Conservation (phyloP, 2,888 invertebrate genomes). For the Tridacna crocea region DNA sequence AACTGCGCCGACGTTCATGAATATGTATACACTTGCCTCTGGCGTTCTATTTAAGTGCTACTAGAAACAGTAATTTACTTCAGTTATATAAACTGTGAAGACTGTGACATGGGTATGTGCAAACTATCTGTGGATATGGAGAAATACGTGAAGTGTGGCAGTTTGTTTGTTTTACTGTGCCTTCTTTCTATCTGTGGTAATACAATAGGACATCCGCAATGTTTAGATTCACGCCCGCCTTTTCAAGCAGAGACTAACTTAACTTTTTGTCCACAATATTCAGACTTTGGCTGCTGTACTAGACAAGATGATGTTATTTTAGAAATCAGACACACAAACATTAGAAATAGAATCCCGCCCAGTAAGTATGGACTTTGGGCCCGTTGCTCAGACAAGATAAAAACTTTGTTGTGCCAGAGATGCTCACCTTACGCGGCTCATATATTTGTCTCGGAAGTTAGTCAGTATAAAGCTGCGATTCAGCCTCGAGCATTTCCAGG, state of each 20-base stretch:
- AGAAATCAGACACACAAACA: constrained; percentile 48
- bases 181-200: constrained; percentile 15
- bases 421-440: constrained; percentile 83
- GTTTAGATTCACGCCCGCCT: constrained; percentile 79
- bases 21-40: too few species aligned
- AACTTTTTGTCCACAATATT: constrained; percentile 77
- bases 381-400: constrained; percentile 67
- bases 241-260: constrained; percentile 66
- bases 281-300: constrained; percentile 79
- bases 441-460: constrained; percentile 78
- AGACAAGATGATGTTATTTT: constrained; percentile 64
- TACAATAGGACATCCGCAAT: constrained; percentile 74
- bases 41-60: too few species aligned
- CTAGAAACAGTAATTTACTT: too few species aligned
- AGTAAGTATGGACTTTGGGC: constrained; percentile 49
- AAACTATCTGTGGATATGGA: not conserved
- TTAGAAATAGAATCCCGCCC: constrained; percentile 48
- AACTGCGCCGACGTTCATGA: too few species aligned
- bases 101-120: too few species aligned
- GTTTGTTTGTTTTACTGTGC: not conserved
- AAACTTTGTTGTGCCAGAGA: constrained; percentile 77
- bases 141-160: not conserved
- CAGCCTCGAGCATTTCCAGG: constrained; percentile 75
- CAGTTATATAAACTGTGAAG: too few species aligned
- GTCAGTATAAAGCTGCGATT: constrained; percentile 26